Base-by-base conservation (phyloP, 2,888 invertebrate genomes). In the Philereme transversata region DNA sequence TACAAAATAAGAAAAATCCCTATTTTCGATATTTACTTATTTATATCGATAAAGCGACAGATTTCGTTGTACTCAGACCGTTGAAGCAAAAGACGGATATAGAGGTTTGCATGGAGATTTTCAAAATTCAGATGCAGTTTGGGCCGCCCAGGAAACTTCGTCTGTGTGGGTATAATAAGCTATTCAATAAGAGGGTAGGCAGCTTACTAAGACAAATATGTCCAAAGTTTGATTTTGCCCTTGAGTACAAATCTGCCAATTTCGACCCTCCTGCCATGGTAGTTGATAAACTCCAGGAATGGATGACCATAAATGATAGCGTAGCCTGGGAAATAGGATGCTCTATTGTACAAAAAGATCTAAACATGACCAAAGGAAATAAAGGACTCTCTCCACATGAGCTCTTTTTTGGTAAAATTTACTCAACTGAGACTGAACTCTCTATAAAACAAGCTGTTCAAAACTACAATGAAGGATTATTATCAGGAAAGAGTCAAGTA, bases 101-200 rank as follows among this genome's bases (percentile, higher is more conserved):
- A 35, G 65, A 68, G 50, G 48, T 68, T 4, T 22, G 60, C 4
- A 41, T 50, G 44, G 64, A 64, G 11, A 48, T 68, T n/a, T 64
- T 60, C 7, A 60, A 64, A 60, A 65, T 68, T 8, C 44, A 65
- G 4, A 57, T 57, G 36, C 51, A 56, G 38, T 62, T 62, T 8
- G 68, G 65, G 1, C 58, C 68, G 8, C 67, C 67, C 0, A n/a
- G 35, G 38, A 60, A 52, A 10, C 51, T 67, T 34, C 38, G n/a
- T 33, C 6, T 64, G 6, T 57, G 56, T 22, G 62, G 62, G 4
- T 60, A 62, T 9, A 35, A 60, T n/a, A 47, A n/a, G 5, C 40
- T 48, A 4, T 49, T 58, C 4, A 53, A 60, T 38, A 34, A 51
- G 8, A 53, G 43, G 10, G 52, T 67, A 6, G 51, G 34, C 2